Conservation (phyloP, 2,888 invertebrate genomes). For the Antheraea assamensis region DNA sequence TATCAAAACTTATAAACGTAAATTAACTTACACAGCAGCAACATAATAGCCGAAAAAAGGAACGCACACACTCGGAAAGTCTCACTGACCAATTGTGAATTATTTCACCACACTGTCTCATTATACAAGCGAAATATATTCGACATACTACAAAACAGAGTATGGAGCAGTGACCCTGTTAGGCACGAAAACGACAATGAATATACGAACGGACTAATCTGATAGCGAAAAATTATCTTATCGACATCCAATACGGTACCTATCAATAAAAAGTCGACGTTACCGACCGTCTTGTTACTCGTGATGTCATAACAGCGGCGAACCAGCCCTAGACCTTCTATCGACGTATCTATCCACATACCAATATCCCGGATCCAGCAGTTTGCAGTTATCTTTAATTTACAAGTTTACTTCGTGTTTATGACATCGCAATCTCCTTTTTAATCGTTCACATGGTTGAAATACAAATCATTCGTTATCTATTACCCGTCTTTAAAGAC, state of each 20-base stretch:
- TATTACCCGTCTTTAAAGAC: too few relatives aligned
- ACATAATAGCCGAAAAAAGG: constrained; percentile 43
- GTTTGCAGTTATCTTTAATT: not conserved
- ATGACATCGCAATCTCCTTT: too few relatives aligned
- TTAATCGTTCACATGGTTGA: too few relatives aligned
- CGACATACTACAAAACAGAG: constrained; percentile 37
- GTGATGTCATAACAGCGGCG: not conserved
- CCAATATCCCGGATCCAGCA: not conserved
- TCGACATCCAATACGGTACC: constrained; percentile 59
- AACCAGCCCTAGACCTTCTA: constrained; percentile 47
- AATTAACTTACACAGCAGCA: constrained; percentile 57
- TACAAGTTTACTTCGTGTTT: too few relatives aligned
- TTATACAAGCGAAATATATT: constrained; percentile 39
- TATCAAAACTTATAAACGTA: not conserved
- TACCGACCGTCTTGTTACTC: constrained; percentile 32
- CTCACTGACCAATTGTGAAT: constrained; percentile 47
- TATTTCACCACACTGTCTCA: constrained; percentile 49
- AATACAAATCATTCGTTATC: too few relatives aligned
- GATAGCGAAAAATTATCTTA: constrained; percentile 68
- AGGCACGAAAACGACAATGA: constrained; percentile 53
- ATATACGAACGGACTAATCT: constrained; percentile 37
- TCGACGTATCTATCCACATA: constrained; percentile 6
- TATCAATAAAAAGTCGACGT: constrained; percentile 57
- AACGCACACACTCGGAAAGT: constrained; percentile 46
- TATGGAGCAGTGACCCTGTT: constrained; percentile 42